phyloP scores from a whole-genome alignment of 2,888 invertebrate genomes.

The Nezara viridula region DNA sequence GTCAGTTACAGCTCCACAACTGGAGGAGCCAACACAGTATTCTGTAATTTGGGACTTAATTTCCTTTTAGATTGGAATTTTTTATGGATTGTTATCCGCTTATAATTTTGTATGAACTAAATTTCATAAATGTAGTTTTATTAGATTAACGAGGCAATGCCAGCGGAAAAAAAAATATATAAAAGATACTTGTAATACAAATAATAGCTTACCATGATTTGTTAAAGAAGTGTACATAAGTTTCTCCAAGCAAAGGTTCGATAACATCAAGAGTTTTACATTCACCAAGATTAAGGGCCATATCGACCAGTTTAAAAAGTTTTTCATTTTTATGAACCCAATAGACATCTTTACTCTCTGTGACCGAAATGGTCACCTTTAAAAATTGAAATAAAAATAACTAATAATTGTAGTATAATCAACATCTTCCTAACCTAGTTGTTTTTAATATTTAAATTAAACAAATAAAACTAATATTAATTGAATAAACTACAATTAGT shows the following conservation, averaged over 20 bases:
- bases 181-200: neutral
- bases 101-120: neutral
- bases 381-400: slow-evolving; percentile 26
- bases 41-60: too few relatives aligned
- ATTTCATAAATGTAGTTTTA: neutral
- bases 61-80: too few relatives aligned
- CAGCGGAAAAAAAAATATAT: neutral
- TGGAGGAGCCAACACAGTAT: too few relatives aligned
- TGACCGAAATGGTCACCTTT: slow-evolving; percentile 53
- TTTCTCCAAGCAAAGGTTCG: slow-evolving; percentile 41
- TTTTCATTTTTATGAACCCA: slow-evolving; percentile 49
- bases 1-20: too few relatives aligned
- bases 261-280: neutral
- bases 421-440: too few relatives aligned
- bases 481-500: too few relatives aligned
- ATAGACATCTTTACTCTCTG: slow-evolving; percentile 24
- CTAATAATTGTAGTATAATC: neutral
- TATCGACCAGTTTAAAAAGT: neutral
- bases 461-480: too few relatives aligned
- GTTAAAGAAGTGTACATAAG: slow-evolving; percentile 29
- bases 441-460: neutral
- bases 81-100: too few relatives aligned
- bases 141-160: slow-evolving; percentile 24
- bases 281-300: slow-evolving; percentile 21
- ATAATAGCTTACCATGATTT: slow-evolving; percentile 50